Evolutionary conservation across 30 jellyfish, hydroid and myxozoan genomes (phyloP).

Genomic region (Hydractinia symbiolongicarpus): DNA sequence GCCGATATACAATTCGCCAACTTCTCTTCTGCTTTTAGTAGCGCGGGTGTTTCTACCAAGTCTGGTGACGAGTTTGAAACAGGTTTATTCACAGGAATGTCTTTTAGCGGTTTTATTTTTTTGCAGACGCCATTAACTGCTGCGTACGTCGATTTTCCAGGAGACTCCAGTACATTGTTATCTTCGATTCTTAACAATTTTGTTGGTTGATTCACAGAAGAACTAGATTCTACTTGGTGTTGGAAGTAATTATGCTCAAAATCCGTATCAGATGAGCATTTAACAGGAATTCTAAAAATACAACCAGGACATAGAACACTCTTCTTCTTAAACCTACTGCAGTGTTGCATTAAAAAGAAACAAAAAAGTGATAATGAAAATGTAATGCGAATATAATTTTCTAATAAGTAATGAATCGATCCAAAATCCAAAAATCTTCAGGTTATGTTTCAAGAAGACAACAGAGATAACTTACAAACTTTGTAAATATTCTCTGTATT

Average conservation of each 20-base stretch:
- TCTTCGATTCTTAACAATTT: not conserved
- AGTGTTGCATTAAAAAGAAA: too few species aligned
- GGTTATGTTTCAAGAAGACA: not conserved
- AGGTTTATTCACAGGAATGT: too few species aligned
- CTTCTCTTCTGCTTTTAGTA: not conserved
- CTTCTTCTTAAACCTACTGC: not conserved
- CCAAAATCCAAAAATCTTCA: too few species aligned
- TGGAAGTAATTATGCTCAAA: conserved; percentile 1
- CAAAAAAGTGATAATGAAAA: too few species aligned
- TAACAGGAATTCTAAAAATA: not conserved
- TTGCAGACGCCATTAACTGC: not conserved
- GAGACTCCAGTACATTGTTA: conserved; percentile 7
- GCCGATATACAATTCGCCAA: not conserved
- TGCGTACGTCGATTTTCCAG: conserved; percentile 1
- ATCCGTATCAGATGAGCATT: not conserved
- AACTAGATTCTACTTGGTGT: not conserved
- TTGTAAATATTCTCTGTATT: not conserved
- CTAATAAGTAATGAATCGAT: too few species aligned
- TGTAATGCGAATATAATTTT: too few species aligned
- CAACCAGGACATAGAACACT: not conserved
- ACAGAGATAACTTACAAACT: not conserved
- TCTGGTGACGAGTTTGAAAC: too few species aligned
- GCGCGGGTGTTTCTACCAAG: not conserved
- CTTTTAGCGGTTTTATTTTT: not conserved
- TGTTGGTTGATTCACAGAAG: not conserved